phyloP scores from a whole-genome alignment of 2,113 vertebrate genomes.

The Rhinopomastus cyanomelas region DNA sequence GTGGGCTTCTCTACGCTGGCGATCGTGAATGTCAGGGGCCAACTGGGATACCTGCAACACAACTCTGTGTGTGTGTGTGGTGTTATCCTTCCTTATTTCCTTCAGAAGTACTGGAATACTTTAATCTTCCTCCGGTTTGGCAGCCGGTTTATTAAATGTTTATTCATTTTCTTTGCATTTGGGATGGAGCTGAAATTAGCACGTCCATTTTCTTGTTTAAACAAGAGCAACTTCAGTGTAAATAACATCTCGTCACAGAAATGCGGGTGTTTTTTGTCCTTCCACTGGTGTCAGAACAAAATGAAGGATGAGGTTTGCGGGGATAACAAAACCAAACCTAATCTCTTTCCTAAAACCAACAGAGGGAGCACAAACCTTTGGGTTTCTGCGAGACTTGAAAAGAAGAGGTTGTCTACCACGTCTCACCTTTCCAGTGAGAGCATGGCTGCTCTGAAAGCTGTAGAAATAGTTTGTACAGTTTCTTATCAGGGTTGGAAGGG shows the following conservation, averaged over 20 bases:
- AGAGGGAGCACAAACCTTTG: slow-evolving; percentile 69
- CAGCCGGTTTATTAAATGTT: slow-evolving; percentile 47
- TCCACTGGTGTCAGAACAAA: slow-evolving; percentile 34
- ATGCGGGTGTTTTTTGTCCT: neutral
- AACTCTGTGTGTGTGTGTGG: neutral
- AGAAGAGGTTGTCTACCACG: neutral
- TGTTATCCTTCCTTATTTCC: slow-evolving; percentile 10
- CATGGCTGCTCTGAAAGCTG: neutral
- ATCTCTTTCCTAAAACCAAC: slow-evolving; percentile 61
- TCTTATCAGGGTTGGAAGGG: no score
- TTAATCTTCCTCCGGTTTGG: slow-evolving; percentile 52
- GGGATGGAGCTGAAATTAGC: slow-evolving; percentile 61
- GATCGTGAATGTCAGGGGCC: neutral
- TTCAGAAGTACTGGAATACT: slow-evolving; percentile 29
- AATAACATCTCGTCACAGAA: slow-evolving; percentile 13
- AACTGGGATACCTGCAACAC: neutral
- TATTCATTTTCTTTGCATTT: slow-evolving; percentile 55
- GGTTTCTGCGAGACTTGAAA: neutral
- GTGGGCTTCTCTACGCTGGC: neutral
- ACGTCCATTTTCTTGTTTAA: slow-evolving; percentile 56
- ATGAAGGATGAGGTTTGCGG: slow-evolving; percentile 39
- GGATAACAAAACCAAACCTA: slow-evolving; percentile 23
- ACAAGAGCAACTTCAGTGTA: slow-evolving; percentile 52
- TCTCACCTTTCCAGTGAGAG: neutral
- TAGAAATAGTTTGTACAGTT: neutral